Base-by-base conservation (phyloP, 2,888 invertebrate species). In the Marronus borbonicus region DNA sequence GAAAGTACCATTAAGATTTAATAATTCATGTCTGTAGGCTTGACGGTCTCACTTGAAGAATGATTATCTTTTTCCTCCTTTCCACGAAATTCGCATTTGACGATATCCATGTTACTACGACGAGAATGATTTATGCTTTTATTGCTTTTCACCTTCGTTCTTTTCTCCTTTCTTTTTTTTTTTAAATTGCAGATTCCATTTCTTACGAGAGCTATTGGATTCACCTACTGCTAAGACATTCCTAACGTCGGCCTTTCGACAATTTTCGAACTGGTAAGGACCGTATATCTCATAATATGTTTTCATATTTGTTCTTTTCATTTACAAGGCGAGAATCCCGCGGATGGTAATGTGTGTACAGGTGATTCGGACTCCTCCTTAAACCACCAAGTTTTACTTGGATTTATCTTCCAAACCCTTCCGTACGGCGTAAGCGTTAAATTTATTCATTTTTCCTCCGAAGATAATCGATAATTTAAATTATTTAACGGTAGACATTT, bases 141-240 rank as follows among this genome's bases (percentile, higher is more conserved):
- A 76, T 68, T 66, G 49, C 66, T 36, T 64, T 75, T 44, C n/a
- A 50, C 55, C 44, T 55, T 14, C 7, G 20, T 50, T 50, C 50
- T 62, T 28, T 24, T 8, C 8, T 28, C 31, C 31, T 36, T 62
- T 62, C 12, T 62, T 31, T 77, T 72, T 49, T 39, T 70, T 60
- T 79, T 76, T 66, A 66, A 10, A 50, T 78, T 75, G 78, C 78
- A 76, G 78, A 78, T 78, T 78, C 78, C 78, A 52, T 50, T 78
- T 58, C 50, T 50, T 58, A 50, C 74, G 10, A 14, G 49, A 49
- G 55, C 20, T 62, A 74, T 74, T 79, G 31, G 62, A 14, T 52
- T 39, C 50, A 60, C 10, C 39, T 60, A 52, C 76, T 44, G 69
- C 31, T 65, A 69, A 68, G 55, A 28, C 62, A 70, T 62, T 66